A percentile compares a stretch with the other conserved stretches of the same genome.
These are phyloP conservation scores for Tetropium fuscum DNA, from an alignment of 2,888 invertebrate species.

Conservation along the genomic window DNA sequence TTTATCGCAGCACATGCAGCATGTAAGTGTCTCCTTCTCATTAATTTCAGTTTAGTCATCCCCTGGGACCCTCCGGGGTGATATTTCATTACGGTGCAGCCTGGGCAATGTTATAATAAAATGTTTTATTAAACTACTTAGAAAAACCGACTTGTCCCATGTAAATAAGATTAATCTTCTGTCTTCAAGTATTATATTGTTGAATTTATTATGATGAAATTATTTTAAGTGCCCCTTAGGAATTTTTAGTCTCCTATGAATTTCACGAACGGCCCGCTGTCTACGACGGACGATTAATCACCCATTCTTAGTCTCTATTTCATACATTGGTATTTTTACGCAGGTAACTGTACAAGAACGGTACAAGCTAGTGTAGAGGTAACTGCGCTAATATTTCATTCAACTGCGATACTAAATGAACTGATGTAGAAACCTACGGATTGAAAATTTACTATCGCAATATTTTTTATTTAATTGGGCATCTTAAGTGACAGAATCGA, in stretches of 20 bases:
- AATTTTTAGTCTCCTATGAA: constrained; percentile 15
- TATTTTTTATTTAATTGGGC: no score
- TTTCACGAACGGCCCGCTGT: neutral
- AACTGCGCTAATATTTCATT: no score
- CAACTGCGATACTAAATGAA: no score
- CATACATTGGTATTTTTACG: no score
- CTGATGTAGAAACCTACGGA: no score
- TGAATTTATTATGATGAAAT: constrained; percentile 26
- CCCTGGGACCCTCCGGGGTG: constrained; percentile 1
- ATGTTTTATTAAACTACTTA: constrained; percentile 29
- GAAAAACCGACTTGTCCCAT: constrained; percentile 27
- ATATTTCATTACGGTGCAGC: constrained; percentile 25
- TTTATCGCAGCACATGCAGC: neutral
- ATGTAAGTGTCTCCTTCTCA: neutral
- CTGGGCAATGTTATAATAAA: constrained; percentile 25
- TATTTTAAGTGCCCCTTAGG: constrained; percentile 21
- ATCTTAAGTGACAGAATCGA: no score
- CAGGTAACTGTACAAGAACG: no score
- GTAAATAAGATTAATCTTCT: constrained; percentile 28
- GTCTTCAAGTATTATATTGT: constrained; percentile 24
- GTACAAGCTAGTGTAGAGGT: no score
- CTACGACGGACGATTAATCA: constrained; percentile 13
- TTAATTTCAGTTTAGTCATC: constrained; percentile 14
- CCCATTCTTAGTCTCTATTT: no score
- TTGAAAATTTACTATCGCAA: no score